Percentiles rank a stretch among this genome's conserved stretches.
phyloP scores from a whole-genome alignment of 2,888 invertebrate genomes.

The Tetragonula carbonaria region DNA sequence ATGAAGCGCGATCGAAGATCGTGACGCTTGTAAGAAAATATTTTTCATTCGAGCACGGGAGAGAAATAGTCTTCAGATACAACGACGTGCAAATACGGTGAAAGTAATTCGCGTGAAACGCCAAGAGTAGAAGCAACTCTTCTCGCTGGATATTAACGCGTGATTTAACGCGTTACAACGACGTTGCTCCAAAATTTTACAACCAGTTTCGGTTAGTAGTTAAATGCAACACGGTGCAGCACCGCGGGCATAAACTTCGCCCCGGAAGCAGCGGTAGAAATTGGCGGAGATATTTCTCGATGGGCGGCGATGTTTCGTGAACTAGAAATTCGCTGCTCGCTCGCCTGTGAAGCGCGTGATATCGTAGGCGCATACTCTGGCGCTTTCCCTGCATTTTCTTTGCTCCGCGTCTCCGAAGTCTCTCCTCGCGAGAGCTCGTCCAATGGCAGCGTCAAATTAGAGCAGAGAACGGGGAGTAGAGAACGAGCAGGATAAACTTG shows the following conservation, averaged over 20 bases:
- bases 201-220: neutral
- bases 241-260: conserved; percentile 38
- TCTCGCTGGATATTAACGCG: neutral
- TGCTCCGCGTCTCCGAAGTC: neutral
- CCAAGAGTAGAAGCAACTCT: neutral
- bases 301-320: conserved; percentile 52
- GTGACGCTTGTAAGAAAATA: no score
- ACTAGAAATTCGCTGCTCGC: conserved; percentile 65
- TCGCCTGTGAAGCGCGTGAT: conserved; percentile 61
- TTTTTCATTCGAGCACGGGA: no score
- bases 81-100: neutral
- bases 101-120: conserved; percentile 13
- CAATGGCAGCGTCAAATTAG: conserved; percentile 43
- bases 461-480: neutral
- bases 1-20: no score
- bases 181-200: conserved; percentile 42
- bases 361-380: conserved; percentile 18
- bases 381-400: conserved; percentile 52
- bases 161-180: conserved; percentile 25
- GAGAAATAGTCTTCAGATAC: no score
- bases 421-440: neutral
- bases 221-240: conserved; percentile 1
- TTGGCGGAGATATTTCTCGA: conserved; percentile 42
- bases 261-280: conserved; percentile 29
- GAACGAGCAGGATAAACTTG: conserved; percentile 26